These are phyloP conservation scores for Antigone vipio DNA, from an alignment of 2,113 vertebrate species.

Conservation along the genomic window DNA sequence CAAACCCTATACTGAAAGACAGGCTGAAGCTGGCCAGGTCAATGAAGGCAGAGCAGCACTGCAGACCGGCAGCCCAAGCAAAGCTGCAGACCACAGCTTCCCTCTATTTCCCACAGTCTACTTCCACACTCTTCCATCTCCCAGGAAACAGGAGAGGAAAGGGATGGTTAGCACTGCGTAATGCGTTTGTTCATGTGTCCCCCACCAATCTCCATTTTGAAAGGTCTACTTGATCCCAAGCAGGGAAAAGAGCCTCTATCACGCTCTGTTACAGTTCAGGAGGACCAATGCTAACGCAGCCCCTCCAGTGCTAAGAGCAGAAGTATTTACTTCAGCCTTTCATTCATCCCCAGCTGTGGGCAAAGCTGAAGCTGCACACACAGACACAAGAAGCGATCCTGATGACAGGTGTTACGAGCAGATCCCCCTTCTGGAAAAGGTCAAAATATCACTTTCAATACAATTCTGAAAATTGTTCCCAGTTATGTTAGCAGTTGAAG, in stretches of 20 bases:
- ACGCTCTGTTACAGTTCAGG: not conserved
- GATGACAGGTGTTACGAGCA: not conserved
- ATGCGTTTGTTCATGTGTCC: not conserved
- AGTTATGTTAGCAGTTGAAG: not conserved
- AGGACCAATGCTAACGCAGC: not conserved
- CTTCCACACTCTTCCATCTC: not conserved
- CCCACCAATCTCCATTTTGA: not conserved
- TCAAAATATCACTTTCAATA: not conserved
- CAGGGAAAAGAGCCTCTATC: not conserved
- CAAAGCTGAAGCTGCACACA: not conserved
- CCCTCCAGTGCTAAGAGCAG: not conserved
- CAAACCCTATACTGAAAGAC: not conserved
- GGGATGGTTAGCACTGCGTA: rapidly evolving
- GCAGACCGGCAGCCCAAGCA: not conserved
- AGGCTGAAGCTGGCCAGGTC: not conserved
- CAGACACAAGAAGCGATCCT: not conserved
- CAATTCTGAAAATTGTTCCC: not conserved
- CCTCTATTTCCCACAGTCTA: not conserved
- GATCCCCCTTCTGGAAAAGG: not conserved
- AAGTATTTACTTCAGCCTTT: not conserved
- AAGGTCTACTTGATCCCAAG: not conserved
- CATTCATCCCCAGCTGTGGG: not conserved
- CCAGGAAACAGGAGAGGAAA: not conserved
- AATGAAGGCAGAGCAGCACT: not conserved
- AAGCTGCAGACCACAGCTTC: not conserved